phyloP scores from a whole-genome alignment of 2,113 vertebrate genomes.

The Donacobius atricapilla region DNA sequence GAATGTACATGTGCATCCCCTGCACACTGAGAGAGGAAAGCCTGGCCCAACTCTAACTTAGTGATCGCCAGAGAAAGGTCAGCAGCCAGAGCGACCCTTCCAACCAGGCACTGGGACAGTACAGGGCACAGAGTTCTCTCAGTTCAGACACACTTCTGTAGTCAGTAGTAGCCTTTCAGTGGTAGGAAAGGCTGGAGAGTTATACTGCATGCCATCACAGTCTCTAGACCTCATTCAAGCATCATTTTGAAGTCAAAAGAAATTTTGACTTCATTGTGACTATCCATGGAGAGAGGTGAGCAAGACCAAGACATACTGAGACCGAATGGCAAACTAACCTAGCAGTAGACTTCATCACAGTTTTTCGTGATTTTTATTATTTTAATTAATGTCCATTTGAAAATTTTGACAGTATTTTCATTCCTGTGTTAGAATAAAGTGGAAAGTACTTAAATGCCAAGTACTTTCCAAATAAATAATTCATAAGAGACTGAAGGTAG shows the following conservation, averaged over 20 bases:
- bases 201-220: background rate
- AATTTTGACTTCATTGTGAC: background rate
- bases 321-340: background rate
- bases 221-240: background rate
- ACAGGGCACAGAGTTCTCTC: background rate
- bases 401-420: background rate
- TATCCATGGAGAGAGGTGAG: background rate
- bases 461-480: background rate
- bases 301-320: background rate
- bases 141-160: background rate
- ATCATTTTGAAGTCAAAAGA: background rate
- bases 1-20: background rate
- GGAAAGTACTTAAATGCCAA: background rate
- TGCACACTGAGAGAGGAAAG: background rate
- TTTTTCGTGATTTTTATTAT: background rate
- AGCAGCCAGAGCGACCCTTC: background rate
- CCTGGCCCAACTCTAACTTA: background rate
- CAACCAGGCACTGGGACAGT: background rate
- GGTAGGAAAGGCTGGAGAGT: background rate
- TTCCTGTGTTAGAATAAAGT: background rate
- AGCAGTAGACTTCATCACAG: background rate
- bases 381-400: background rate
- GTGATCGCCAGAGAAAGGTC: accelerated
- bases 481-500: background rate
- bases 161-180: background rate